Percentiles rank a stretch among this genome's conserved stretches.
These are phyloP conservation scores for Boleophthalmus pectinirostris DNA, from an alignment of 2,113 vertebrate species.

Conservation along the genomic window DNA sequence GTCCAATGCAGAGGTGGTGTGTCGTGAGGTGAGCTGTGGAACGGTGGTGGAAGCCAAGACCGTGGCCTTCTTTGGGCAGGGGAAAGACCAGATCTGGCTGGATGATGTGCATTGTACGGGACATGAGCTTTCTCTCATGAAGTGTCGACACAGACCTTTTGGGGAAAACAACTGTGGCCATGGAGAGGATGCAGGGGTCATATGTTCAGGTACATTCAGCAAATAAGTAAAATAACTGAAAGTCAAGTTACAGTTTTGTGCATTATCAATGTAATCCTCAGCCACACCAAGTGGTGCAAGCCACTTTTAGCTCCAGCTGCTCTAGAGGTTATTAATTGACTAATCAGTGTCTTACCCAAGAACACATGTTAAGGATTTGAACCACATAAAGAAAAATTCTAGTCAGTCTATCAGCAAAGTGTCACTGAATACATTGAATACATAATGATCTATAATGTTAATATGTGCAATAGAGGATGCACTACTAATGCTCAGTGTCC, in stretches of 20 bases:
- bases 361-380: neutral
- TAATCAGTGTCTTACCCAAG: neutral
- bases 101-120: slow-evolving; percentile 66
- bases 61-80: slow-evolving; percentile 53
- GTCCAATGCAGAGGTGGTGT: slow-evolving; percentile 53
- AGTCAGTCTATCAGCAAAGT: neutral
- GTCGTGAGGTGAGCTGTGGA: slow-evolving; percentile 58
- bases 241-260: too few species aligned
- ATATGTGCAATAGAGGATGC: neutral
- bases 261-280: neutral
- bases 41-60: slow-evolving; percentile 31
- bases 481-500: neutral
- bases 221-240: neutral
- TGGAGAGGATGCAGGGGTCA: slow-evolving; percentile 63
- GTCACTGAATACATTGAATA: neutral
- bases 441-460: neutral
- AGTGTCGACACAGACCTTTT: slow-evolving; percentile 34
- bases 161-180: slow-evolving; percentile 60
- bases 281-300: neutral
- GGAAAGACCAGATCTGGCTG: slow-evolving; percentile 56
- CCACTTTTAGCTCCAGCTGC: too few species aligned
- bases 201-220: slow-evolving; percentile 50
- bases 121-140: slow-evolving; percentile 36
- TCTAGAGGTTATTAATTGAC: neutral
- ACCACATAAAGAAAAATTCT: neutral